Base-by-base conservation (phyloP, 2,888 invertebrate genomes). In the Ophion costatus region DNA sequence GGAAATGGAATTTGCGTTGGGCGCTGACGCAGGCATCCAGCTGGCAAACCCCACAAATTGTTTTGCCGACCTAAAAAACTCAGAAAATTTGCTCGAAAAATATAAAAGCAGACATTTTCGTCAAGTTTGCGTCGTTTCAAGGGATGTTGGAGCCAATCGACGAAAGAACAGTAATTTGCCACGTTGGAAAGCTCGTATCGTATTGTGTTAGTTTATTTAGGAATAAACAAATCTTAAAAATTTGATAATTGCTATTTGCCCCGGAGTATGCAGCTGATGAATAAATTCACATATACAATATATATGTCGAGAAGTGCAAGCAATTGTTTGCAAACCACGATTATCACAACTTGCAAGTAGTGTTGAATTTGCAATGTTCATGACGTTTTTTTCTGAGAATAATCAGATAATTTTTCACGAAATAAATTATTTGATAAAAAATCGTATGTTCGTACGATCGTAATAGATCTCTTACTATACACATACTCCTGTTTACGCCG, bases 1-100 rank as follows among this genome's bases (percentile, higher is more conserved):
- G 64, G 45, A 33, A 38, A 71, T 86, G 82, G 83, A 83, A 89
- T 87, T 88, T 87, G 84, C 78, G 66, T 84, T 83, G 59, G 75
- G 79, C 83, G 90, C 89, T 89, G 89, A 89, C 86, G 87, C 87
- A 89, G 89, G 88, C 89, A 80, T 3, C 45, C 87, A 88, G 42
- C 22, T 29, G 66, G 73, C 24, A 61, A 59, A 29, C 17, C 17
- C 56, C 33, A 42, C 63, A 38, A 64, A 22, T 59, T 24, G 42
- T 33, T 70, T 70, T 3, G 14, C 20, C 11, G 10, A 42, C 67
- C 24, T 59, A 42, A 17, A 77, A 67, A 63, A 17, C 70, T 56
- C 79, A 63, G 75, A 83, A 79, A 79, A 79, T 75, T 79, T 63
- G 20, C 70, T 56, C 79, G 69, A 79, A 83, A 79, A 79, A 79